A percentile compares a stretch with the other conserved stretches of the same genome.
Evolutionary conservation across 2,888 invertebrate genomes (phyloP).

Genomic region (Drosophila ezoana): DNA sequence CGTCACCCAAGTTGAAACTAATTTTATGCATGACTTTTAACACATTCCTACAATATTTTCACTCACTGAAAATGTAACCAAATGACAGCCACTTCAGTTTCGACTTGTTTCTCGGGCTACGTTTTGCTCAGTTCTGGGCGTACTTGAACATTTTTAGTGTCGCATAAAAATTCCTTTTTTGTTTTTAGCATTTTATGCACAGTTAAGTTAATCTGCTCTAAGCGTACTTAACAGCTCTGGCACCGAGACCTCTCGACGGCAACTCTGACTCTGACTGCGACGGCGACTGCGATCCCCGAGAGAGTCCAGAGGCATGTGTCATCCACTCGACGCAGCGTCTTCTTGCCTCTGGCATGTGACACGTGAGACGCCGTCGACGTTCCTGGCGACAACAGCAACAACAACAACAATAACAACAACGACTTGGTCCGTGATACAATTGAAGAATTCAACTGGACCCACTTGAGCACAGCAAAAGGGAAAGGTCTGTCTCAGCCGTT

Average conservation of each 20-base stretch:
- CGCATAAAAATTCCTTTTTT: constrained; percentile 66
- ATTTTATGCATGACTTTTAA: constrained; percentile 81
- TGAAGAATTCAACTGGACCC: constrained; percentile 46
- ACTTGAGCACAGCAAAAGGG: constrained; percentile 49
- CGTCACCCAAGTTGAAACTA: constrained; percentile 78
- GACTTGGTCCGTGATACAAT: constrained; percentile 65
- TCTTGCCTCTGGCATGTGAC: constrained; percentile 54
- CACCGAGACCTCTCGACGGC: constrained; percentile 32
- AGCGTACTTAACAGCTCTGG: constrained; percentile 69
- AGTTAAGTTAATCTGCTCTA: constrained; percentile 78
- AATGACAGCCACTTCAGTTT: constrained; percentile 71
- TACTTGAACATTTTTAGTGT: constrained; percentile 72
- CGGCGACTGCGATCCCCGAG: constrained; percentile 7
- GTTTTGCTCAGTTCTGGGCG: constrained; percentile 10
- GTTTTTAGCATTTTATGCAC: constrained; percentile 75
- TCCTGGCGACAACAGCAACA: constrained; percentile 20
- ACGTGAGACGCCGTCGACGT: constrained; percentile 62
- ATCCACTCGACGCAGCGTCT: constrained; percentile 58
- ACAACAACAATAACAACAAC: constrained; percentile 8
- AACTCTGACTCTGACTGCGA: constrained; percentile 2
- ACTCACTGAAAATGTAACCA: constrained; percentile 65
- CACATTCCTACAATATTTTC: constrained; percentile 77
- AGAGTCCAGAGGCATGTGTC: constrained; percentile 69
- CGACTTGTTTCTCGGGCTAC: constrained; percentile 14
- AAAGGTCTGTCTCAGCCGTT: constrained; percentile 18